These are phyloP conservation scores for Rhea pennata DNA, from an alignment of 2,113 vertebrate genomes.

Conservation along the genomic window DNA sequence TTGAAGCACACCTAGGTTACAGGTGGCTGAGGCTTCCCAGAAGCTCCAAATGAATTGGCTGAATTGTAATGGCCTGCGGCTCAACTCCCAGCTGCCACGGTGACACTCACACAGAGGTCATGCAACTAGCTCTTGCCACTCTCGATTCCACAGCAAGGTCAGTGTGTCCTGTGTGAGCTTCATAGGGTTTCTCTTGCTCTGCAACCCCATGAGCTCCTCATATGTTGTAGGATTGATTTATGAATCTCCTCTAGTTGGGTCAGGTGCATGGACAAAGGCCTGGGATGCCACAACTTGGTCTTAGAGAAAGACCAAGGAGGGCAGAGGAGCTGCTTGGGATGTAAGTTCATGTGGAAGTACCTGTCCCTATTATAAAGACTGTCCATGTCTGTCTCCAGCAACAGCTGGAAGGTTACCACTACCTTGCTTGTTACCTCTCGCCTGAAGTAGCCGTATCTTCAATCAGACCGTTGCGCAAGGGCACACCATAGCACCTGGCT, in stretches of 20 bases:
- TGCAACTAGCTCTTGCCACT: neutral
- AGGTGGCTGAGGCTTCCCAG: neutral
- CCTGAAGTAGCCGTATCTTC: neutral
- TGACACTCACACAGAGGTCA: neutral
- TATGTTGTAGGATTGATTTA: neutral
- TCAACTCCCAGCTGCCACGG: neutral
- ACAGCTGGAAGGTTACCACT: neutral
- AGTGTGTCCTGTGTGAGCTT: neutral
- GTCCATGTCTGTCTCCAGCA: neutral
- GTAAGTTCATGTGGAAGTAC: neutral
- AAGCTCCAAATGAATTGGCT: neutral
- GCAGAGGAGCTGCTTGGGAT: neutral
- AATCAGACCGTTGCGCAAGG: neutral
- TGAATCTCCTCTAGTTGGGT: neutral
- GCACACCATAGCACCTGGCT: neutral
- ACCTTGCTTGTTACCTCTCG: neutral
- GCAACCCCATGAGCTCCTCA: neutral
- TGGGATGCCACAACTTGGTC: neutral
- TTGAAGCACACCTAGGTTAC: neutral
- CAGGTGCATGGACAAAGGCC: neutral
- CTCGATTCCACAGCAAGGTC: neutral
- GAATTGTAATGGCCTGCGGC: neutral
- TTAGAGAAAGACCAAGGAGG: rapidly evolving
- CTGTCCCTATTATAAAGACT: neutral
- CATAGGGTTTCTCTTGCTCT: neutral